Evolutionary conservation across 2,888 invertebrate species (phyloP), one percentile per base, ranked within the genome.

Genomic region (Melanotus villosus): DNA sequence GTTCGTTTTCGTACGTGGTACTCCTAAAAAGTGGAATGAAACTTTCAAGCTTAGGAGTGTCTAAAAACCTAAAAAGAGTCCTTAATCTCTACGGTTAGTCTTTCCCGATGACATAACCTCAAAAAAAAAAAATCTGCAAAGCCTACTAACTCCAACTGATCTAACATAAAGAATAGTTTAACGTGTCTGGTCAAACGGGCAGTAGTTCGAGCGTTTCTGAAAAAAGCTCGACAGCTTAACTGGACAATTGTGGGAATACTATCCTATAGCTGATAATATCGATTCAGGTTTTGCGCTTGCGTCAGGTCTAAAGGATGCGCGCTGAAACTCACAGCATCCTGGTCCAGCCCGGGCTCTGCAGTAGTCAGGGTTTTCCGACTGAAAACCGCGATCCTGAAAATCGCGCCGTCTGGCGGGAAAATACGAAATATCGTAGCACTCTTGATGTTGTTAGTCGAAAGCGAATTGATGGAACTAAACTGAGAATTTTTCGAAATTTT

Each of bases 331-430:
- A 80, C 83, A 83, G 83, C 83, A 82, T 83, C 84, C 83, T 82
- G 83, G 82, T 81, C 82, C 80, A 80, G 83, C 82, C 82, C 82
- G 82, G 82, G 82, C 81, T 80, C 80, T 83, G 83, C 83, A 81
- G 83, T 80, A 83, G 83, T 83, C 80, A 80, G 80, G 80, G 78
- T 81, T 78, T 74, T 76, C 77, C 76, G 76, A 76, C 75, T 76
- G 73, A 78, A 76, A 75, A 78, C 75, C 77, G 73, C 75, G 77
- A 71, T 73, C 65, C 34, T 21, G 56, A 63, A 65, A 70, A n/a
- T 73, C 75, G 74, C 75, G 76, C 74, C 75, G 72, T 70, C 75
- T 77, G 70, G 72, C 74, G 73, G 74, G 72, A 75, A 68, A 71
- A 56, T 70, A 65, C 71, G 65, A 66, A 73, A 32, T 14, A 41